phyloP scores from a whole-genome alignment of 2,113 vertebrate genomes.

The Spermophilus dauricus region DNA sequence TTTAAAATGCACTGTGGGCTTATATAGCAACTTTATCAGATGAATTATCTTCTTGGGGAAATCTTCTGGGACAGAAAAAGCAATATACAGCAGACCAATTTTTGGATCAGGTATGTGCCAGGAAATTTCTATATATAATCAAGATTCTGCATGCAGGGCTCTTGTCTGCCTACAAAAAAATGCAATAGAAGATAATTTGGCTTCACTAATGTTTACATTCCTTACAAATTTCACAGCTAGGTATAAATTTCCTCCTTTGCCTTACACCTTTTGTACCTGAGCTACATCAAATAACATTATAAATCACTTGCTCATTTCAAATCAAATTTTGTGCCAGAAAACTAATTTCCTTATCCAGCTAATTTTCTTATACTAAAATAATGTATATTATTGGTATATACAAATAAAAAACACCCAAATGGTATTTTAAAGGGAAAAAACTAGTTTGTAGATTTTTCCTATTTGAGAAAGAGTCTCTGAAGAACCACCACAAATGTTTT shows the following conservation, averaged over 20 bases:
- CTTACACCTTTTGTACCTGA: constrained; percentile 7
- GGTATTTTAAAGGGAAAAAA: constrained; percentile 35
- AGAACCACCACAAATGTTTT: background rate
- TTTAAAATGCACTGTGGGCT: constrained; percentile 49
- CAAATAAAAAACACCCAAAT: constrained; percentile 4
- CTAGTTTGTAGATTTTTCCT: background rate
- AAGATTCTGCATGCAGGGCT: constrained; percentile 54
- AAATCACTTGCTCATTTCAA: constrained; percentile 58
- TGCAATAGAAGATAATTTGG: constrained; percentile 69
- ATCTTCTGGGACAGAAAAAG: constrained; percentile 66
- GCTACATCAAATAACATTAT: constrained; percentile 61
- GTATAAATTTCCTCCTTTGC: constrained; percentile 62
- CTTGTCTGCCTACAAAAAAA: constrained; percentile 44
- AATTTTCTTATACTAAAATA: constrained; percentile 3
- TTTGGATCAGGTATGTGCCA: constrained; percentile 60
- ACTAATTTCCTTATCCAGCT: constrained; percentile 43
- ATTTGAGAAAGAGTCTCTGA: background rate
- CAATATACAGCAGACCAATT: constrained; percentile 52
- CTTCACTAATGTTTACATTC: constrained; percentile 52
- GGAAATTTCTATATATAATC: constrained; percentile 72
- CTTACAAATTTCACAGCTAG: constrained; percentile 48
- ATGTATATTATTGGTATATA: background rate
- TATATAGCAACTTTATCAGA: constrained; percentile 62
- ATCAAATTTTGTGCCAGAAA: constrained; percentile 68
- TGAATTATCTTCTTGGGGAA: constrained; percentile 73